Conservation (phyloP, 2,797 vertebrate species). For the Sciurus vulgaris region DNA sequence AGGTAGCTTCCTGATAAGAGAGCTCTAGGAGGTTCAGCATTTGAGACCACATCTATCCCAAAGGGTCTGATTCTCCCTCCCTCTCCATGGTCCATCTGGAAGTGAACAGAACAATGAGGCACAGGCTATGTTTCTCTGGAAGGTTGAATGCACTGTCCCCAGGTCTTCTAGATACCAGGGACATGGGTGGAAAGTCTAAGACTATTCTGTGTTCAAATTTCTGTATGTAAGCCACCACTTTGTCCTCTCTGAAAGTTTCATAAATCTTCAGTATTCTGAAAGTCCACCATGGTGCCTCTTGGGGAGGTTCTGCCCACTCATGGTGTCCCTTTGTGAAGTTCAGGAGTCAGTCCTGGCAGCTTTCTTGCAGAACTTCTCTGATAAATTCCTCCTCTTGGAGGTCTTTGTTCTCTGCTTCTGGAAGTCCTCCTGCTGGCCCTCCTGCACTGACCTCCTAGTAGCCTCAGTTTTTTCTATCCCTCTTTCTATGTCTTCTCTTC, state of each 20-base stretch:
- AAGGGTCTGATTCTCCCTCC: not conserved
- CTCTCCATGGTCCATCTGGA: not conserved
- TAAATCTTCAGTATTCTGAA: not conserved
- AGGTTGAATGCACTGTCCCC: not conserved
- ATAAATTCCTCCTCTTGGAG: not conserved
- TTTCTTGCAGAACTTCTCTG: not conserved
- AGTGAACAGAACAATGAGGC: not conserved
- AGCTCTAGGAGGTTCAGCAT: not conserved
- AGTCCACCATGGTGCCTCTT: not conserved
- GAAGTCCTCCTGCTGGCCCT: not conserved
- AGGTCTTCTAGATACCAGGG: not conserved
- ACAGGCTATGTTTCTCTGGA: not conserved
- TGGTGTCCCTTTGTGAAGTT: accelerated
- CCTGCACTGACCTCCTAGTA: not conserved
- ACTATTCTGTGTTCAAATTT: not conserved
- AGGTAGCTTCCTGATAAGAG: not conserved
- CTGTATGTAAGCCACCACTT: not conserved
- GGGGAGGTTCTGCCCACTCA: not conserved
- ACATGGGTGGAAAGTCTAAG: not conserved
- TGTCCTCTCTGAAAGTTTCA: not conserved
- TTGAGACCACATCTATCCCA: not conserved
- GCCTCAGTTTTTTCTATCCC: not conserved
- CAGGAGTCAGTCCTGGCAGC: not conserved
- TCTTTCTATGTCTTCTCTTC: not conserved
- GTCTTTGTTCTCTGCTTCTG: not conserved